A percentile compares a stretch with the other conserved stretches of the same genome.
Conservation (phyloP, 2,888 invertebrate genomes). For the Silvanus unidentatus region DNA sequence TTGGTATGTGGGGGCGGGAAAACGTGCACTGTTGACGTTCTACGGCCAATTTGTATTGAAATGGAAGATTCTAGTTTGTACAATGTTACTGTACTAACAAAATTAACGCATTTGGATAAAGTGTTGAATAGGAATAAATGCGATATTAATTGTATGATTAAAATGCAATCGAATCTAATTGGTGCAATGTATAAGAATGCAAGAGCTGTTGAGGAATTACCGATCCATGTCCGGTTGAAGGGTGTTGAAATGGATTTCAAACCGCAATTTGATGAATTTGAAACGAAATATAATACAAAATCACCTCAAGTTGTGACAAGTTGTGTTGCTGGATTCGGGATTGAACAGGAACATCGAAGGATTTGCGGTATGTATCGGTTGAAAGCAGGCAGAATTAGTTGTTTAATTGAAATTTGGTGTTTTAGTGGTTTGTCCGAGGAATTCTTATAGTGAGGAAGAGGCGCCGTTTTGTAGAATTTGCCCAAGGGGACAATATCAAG, state of each 20-base stretch:
- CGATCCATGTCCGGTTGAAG: slow-evolving; percentile 16
- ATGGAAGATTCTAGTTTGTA: slow-evolving; percentile 21
- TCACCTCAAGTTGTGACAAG: slow-evolving; percentile 35
- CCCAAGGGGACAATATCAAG: slow-evolving; percentile 41
- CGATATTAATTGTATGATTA: slow-evolving; percentile 39
- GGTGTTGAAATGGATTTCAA: not conserved
- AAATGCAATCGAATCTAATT: slow-evolving; percentile 37
- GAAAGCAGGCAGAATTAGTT: not conserved
- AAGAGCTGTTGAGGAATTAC: slow-evolving; percentile 34
- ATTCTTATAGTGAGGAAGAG: slow-evolving; percentile 39
- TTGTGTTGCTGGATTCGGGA: slow-evolving; percentile 43
- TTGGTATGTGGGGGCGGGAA: slow-evolving; percentile 37
- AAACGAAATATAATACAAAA: slow-evolving; percentile 10
- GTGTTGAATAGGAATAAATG: slow-evolving; percentile 25
- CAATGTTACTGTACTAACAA: not conserved
- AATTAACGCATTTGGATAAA: not conserved
- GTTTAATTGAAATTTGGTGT: slow-evolving; percentile 9
- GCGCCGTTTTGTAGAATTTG: slow-evolving; percentile 39
- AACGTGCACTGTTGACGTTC: slow-evolving; percentile 36
- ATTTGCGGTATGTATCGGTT: slow-evolving; percentile 36
- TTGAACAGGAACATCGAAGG: slow-evolving; percentile 34
- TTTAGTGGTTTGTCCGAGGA: slow-evolving; percentile 40
- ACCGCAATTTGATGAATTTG: not conserved
- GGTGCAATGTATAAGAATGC: slow-evolving; percentile 38
- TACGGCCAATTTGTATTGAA: slow-evolving; percentile 34